Percentiles rank a stretch among this genome's conserved stretches.
Conservation (phyloP, 2,113 vertebrate genomes). For the Prionailurus bengalensis region DNA sequence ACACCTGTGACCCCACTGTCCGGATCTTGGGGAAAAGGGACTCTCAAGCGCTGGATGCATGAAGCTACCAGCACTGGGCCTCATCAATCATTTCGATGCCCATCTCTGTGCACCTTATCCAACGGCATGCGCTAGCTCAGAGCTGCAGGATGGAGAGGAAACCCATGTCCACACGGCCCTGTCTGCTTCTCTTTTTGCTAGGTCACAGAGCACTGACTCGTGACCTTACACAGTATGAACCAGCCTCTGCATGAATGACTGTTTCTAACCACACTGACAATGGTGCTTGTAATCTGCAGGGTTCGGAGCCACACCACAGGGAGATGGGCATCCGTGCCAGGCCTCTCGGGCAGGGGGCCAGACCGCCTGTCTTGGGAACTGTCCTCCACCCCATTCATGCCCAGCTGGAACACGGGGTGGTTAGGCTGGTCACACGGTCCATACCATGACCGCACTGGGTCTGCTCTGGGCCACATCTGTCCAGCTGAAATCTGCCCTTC, state of each 20-base stretch:
- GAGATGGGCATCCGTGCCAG: too few species aligned
- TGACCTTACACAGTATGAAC: neutral
- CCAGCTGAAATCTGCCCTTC: neutral
- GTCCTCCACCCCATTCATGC: neutral
- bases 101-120: fast-evolving
- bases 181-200: neutral
- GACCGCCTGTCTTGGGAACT: neutral
- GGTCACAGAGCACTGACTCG: neutral
- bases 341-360: too few species aligned
- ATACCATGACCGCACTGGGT: too few species aligned
- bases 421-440: neutral
- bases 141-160: neutral
- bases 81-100: fast-evolving
- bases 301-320: neutral
- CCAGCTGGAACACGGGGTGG: neutral
- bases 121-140: fast-evolving
- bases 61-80: neutral
- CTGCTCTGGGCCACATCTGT: neutral
- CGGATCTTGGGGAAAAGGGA: neutral
- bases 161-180: fast-evolving
- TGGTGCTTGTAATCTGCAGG: neutral
- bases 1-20: neutral
- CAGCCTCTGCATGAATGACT: neutral
- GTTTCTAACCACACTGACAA: neutral
- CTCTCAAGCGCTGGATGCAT: neutral